phyloP scores from a whole-genome alignment of 2,113 vertebrate species.

The Pogona vitticeps region DNA sequence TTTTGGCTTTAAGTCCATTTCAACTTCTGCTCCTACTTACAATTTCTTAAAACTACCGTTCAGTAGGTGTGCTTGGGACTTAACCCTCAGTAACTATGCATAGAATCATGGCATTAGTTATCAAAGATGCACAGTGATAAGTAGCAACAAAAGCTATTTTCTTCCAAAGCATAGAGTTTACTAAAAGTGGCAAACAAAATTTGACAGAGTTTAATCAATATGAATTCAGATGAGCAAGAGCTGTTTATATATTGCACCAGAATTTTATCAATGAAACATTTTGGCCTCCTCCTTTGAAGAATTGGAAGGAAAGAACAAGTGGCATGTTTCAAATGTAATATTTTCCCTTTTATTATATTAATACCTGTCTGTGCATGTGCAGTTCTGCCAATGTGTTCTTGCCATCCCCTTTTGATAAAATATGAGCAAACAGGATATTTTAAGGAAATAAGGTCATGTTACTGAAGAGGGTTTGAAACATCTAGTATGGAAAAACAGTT shows the following conservation, averaged over 20 bases:
- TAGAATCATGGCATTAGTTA: neutral
- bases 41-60: neutral
- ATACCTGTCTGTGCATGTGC: neutral
- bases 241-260: constrained; percentile 52
- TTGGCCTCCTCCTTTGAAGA: constrained; percentile 48
- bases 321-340: neutral
- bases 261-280: constrained; percentile 31
- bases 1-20: neutral
- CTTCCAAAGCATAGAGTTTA: accelerated
- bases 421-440: constrained; percentile 3
- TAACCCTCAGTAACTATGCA: neutral
- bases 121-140: neutral
- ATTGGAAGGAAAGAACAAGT: neutral
- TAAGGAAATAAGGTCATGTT: neutral
- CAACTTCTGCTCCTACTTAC: neutral
- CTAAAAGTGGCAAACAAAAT: neutral
- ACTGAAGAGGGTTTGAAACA: neutral
- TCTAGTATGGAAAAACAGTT: neutral
- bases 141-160: neutral
- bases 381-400: constrained; percentile 18
- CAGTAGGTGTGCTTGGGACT: neutral
- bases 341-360: neutral
- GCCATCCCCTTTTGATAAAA: constrained; percentile 30
- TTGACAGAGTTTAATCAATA: constrained; percentile 18
- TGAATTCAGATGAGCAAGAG: neutral